phyloP scores from a whole-genome alignment of 2,888 invertebrate species.

The Podotricha telesiphe region DNA sequence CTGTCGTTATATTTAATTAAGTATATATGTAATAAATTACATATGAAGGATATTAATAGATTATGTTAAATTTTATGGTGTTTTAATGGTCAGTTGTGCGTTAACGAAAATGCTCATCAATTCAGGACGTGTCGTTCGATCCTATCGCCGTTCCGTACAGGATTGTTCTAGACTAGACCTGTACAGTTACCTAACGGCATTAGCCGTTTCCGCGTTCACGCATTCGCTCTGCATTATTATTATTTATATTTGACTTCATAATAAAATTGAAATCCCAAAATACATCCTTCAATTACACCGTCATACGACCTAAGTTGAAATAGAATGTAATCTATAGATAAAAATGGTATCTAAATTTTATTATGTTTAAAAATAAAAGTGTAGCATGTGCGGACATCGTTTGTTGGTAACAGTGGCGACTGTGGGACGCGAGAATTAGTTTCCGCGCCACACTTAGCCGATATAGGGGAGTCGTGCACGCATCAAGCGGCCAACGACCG shows the following conservation, averaged over 20 bases:
- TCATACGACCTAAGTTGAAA: not conserved
- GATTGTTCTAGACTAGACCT: conserved; percentile 78
- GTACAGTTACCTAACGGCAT: conserved; percentile 81
- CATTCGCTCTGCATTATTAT: conserved; percentile 66
- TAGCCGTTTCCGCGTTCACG: conserved; percentile 74
- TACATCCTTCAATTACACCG: not conserved
- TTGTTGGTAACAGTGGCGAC: conserved; percentile 31
- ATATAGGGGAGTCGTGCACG: conserved; percentile 77
- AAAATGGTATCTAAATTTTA: not conserved
- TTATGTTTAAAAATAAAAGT: conserved; percentile 17
- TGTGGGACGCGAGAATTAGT: conserved; percentile 46
- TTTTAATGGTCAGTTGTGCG: conserved; percentile 30
- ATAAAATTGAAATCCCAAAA: conserved; percentile 25
- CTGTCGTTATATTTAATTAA: not conserved
- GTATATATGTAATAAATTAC: not conserved
- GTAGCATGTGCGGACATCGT: conserved; percentile 19
- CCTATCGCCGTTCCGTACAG: conserved; percentile 66
- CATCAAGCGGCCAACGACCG: conserved; percentile 79
- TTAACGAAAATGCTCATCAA: conserved; percentile 58
- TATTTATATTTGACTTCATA: conserved; percentile 47
- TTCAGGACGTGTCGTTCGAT: conserved; percentile 75
- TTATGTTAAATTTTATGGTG: not conserved
- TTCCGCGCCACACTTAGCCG: conserved; percentile 69
- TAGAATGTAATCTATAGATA: too few species aligned
- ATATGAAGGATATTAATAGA: not conserved